phyloP scores from a whole-genome alignment of 2,113 vertebrate genomes.

The Rhea americana region DNA sequence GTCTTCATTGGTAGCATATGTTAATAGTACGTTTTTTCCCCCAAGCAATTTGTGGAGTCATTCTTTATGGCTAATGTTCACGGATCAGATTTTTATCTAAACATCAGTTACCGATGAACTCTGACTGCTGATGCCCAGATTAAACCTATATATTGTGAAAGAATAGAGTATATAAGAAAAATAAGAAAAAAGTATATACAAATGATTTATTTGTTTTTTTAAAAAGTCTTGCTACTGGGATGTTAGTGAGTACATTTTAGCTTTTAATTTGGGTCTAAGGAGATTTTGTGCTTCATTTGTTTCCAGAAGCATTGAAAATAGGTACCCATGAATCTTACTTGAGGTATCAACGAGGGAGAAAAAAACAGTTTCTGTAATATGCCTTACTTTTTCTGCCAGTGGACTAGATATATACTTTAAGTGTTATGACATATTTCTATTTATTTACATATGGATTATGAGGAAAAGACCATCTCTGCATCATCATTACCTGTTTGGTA shows the following conservation, averaged over 20 bases:
- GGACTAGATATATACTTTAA: neutral
- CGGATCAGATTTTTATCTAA: neutral
- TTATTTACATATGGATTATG: neutral
- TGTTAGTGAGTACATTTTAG: neutral
- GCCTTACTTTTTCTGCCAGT: neutral
- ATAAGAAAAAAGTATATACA: neutral
- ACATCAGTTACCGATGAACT: neutral
- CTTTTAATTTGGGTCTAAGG: neutral
- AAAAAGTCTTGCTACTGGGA: neutral
- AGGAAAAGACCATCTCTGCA: neutral
- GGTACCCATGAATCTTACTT: neutral
- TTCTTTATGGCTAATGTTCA: neutral
- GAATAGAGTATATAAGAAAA: neutral
- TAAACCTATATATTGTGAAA: neutral
- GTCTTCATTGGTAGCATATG: neutral
- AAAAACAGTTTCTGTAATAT: neutral
- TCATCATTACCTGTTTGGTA: neutral
- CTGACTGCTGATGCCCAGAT: neutral
- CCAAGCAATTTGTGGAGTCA: neutral
- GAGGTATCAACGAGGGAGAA: neutral
- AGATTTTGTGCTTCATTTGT: neutral
- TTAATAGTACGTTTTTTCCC: neutral
- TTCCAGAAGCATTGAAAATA: neutral
- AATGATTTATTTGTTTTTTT: neutral
- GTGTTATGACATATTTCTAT: fast-evolving